Base-by-base conservation (phyloP, 2,797 vertebrate genomes). In the Aratinga solstitialis region DNA sequence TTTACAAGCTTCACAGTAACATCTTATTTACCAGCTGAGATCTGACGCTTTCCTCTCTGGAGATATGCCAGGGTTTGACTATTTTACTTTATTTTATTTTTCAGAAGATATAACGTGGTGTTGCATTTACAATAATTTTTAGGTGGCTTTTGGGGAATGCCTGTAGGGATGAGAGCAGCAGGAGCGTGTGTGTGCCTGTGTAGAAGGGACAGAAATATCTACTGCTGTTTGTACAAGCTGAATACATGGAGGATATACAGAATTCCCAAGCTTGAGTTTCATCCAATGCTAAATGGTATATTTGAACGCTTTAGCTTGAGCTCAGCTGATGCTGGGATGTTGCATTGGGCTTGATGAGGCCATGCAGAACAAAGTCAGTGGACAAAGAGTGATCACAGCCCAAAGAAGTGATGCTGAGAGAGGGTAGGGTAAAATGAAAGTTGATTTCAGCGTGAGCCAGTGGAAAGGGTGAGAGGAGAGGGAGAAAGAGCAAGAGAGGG, bases 21-120 rank as follows among this genome's bases (percentile, higher is more conserved):
- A 96, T 98, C 98, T 98, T 97, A 98, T 98, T 98, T 98, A 96
- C 97, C 94, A 96, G 96, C 96, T 96, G 95, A 79, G 94, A 97
- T 97, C 97, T 97, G 97, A 97, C 3, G 82, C 93, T 95, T 96
- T 93, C 75, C 94, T 93, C 94, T 96, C 93, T 80, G 75, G 94
- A 96, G 47, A 29, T 84, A 93, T 0, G 71, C 95, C 74, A 65
- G 92, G 40, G 23, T 56, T 94, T 90, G 91, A 48, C 61, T 96
- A 56, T 92, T 94, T 91, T 58, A n/a, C 76, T 68, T 67, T 59
- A 71, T 38, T 74, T 73, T 53, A 45, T 76, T 95, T 86, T 96
- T 81, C 45, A 84, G 79, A 90, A 90, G 59, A 47, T 71, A 40
- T 75, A 76, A 94, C 4, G 8, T 40, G 50, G 47, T 74, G 71